Evolutionary conservation across 2,797 vertebrate genomes (phyloP), one percentile per base, ranked within the genome.

Genomic region (Selene dorsalis): DNA sequence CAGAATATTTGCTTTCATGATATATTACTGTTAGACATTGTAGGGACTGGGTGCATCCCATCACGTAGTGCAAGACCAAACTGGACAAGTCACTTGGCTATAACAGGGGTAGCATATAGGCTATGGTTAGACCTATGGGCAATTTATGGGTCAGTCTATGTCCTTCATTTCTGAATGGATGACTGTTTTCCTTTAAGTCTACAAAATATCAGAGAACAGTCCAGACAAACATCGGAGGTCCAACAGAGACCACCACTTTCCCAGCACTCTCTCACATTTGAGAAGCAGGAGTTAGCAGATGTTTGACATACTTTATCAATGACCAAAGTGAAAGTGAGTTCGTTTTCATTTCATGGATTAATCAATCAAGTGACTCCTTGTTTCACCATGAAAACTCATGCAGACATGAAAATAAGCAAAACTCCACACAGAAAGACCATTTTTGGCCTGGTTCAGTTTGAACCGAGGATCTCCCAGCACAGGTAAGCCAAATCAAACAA

Each of bases 401-500:
- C 18, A 32, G 32, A n/a, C 45, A 38, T 12, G 1, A 45, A 17
- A 52, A 11, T 12, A 13, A 50, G 24, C 50, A 48, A 17, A 72
- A 58, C 30, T 20, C 30, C 13, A 58, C 35, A 59, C 22, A 43
- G 45, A 52, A 52, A 52, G n/a, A 4, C 9, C 9, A 10, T 50
- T 22, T 50, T 50, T 22, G 8, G 20, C 17, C 17, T n/a, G 5
- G 11, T 35, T 35, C 32, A 35, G 32, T 3, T 41, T 22, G 22
- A 66, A 55, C 10, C 1, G 38, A 45, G 6, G 39, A 58, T 35
- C 38, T 52, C 35, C n/a, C 28, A 8, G 5, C 56, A 28, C 32
- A 69, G 41, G 14, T 60, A 13, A 1, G 11, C 39, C 48, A 65
- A 53, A 26, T 52, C 66, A 62, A 67, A 57, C 16, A 38, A 22